These are phyloP conservation scores for Xestia sexstrigata DNA, from an alignment of 2,888 invertebrate species.

Conservation along the genomic window DNA sequence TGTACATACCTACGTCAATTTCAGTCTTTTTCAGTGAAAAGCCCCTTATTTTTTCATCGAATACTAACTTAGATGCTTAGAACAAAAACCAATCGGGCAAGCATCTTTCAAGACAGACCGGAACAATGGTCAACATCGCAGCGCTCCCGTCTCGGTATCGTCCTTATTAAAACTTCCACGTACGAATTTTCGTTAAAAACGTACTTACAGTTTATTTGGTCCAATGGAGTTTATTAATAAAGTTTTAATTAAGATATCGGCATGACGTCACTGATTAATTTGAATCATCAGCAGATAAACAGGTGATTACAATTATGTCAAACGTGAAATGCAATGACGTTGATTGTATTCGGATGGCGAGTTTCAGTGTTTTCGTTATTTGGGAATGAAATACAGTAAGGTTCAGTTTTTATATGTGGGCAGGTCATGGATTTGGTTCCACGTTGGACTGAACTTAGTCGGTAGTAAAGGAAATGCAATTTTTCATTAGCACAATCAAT, in stretches of 20 bases:
- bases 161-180: constrained; percentile 61
- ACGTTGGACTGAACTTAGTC: neutral
- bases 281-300: constrained; percentile 82
- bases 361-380: constrained; percentile 26
- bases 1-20: neutral
- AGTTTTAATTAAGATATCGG: constrained; percentile 88
- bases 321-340: constrained; percentile 62
- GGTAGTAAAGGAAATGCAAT: neutral
- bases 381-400: neutral
- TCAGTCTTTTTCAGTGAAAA: neutral
- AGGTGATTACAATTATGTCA: constrained; percentile 85
- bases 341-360: constrained; percentile 46
- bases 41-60: neutral
- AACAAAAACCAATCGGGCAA: neutral
- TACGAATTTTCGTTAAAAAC: constrained; percentile 80
- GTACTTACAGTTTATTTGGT: constrained; percentile 81
- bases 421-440: neutral
- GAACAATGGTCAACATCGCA: neutral
- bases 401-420: neutral
- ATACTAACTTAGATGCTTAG: neutral
- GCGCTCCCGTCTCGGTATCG: constrained; percentile 51
- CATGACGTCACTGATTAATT: constrained; percentile 83
- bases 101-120: neutral
- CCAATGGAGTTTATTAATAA: constrained; percentile 84
- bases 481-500: neutral